These are phyloP conservation scores for Agriopis leucophaearia DNA, from an alignment of 2,888 invertebrate species.

Conservation along the genomic window DNA sequence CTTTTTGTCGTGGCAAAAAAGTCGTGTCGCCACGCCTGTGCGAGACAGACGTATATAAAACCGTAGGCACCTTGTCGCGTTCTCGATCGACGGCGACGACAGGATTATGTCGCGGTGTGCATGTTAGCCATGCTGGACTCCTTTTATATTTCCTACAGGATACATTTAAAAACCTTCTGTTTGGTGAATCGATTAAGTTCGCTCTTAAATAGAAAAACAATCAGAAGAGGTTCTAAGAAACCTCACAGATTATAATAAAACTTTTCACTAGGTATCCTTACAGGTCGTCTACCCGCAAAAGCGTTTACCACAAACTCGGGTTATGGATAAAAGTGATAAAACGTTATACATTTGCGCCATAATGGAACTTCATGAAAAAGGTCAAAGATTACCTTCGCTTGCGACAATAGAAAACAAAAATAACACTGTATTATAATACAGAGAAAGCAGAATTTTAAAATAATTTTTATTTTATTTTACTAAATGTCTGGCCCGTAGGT, in stretches of 20 bases:
- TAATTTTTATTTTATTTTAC: not conserved
- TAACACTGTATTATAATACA: not conserved
- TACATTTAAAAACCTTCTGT: not conserved
- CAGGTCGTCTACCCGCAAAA: constrained; percentile 21
- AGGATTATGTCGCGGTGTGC: too few relatives aligned
- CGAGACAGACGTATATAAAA: too few relatives aligned
- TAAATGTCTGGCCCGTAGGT: constrained; percentile 9
- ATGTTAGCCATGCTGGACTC: too few relatives aligned
- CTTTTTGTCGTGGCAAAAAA: too few relatives aligned
- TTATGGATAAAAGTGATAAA: constrained; percentile 16
- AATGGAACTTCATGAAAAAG: constrained; percentile 12
- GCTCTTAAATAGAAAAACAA: not conserved
- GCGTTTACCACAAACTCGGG: constrained; percentile 18
- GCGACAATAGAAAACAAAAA: not conserved
- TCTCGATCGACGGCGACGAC: too few relatives aligned
- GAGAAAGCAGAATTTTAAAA: not conserved
- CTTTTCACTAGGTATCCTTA: not conserved
- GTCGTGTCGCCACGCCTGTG: too few relatives aligned
- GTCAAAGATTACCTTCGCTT: constrained; percentile 1
- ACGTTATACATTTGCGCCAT: constrained; percentile 15
- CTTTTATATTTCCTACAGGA: too few relatives aligned
- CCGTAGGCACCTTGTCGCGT: too few relatives aligned
- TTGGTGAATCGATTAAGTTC: not conserved
- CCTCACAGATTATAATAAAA: constrained; percentile 7
- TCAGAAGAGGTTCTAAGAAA: constrained; percentile 1